Evolutionary conservation across 2,797 vertebrate genomes (phyloP).

Genomic region (Sebastes dallii): DNA sequence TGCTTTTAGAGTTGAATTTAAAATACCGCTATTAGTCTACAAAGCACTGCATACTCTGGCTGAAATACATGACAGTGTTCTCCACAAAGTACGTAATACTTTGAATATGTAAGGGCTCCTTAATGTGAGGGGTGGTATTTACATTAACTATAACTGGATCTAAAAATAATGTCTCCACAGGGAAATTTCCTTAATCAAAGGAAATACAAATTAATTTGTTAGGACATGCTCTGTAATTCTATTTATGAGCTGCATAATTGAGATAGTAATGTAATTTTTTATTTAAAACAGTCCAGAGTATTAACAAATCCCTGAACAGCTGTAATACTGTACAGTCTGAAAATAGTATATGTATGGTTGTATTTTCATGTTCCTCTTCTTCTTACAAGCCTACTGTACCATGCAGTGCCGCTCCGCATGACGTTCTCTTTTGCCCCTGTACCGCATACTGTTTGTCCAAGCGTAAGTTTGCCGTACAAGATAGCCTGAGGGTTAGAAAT

Average conservation of each 20-base stretch:
- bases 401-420: not conserved
- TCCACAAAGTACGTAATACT: not conserved
- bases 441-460: not conserved
- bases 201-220: not conserved
- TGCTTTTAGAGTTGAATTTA: not conserved
- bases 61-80: not conserved
- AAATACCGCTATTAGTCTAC: not conserved
- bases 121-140: not conserved
- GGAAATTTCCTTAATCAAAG: not conserved
- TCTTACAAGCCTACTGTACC: not conserved
- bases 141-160: not conserved
- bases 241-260: not conserved
- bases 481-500: not conserved
- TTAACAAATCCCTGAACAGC: not conserved
- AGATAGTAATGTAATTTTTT: not conserved
- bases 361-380: not conserved
- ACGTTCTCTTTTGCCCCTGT: not conserved
- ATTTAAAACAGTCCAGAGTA: not conserved
- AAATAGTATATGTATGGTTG: not conserved
- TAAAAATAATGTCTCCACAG: not conserved
- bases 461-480: not conserved
- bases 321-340: not conserved
- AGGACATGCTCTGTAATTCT: not conserved
- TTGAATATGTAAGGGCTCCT: not conserved
- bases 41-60: not conserved